Evolutionary conservation across 2,888 invertebrate species (phyloP).

Genomic region (Megalurothrips usitatus): DNA sequence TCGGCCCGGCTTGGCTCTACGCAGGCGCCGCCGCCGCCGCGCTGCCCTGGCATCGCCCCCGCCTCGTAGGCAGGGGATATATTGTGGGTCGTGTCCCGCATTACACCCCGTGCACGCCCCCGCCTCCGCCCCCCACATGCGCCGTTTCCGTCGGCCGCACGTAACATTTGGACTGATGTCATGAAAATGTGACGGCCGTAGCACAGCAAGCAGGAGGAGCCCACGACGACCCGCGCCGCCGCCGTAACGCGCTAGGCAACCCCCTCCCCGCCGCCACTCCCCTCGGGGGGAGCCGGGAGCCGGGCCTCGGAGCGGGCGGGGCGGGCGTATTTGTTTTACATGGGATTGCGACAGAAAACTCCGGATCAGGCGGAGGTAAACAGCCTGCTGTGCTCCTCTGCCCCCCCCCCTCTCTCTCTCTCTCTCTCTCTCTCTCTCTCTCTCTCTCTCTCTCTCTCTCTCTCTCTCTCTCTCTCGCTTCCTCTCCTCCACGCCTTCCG

Average conservation of each 20-base stretch:
- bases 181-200: neutral
- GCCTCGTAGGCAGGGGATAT: neutral
- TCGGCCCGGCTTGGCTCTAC: neutral
- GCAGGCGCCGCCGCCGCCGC: neutral
- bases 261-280: neutral
- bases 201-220: neutral
- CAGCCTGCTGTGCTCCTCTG: too few species aligned
- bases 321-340: too few species aligned
- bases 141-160: neutral
- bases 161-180: neutral
- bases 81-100: constrained; percentile 6
- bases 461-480: too few species aligned
- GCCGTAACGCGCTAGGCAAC: neutral
- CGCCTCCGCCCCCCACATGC: neutral
- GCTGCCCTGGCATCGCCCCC: neutral
- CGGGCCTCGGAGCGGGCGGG: too few species aligned
- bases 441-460: too few species aligned
- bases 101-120: neutral
- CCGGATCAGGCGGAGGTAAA: neutral
- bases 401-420: too few species aligned
- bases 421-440: too few species aligned
- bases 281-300: too few species aligned
- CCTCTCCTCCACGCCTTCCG: too few species aligned
- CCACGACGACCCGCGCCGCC: neutral
- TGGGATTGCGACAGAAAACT: neutral